Evolutionary conservation across 1,140 invertebrate genomes (phyloP), one percentile per base, ranked within the genome.

Genomic region (Drosophila navojoa): DNA sequence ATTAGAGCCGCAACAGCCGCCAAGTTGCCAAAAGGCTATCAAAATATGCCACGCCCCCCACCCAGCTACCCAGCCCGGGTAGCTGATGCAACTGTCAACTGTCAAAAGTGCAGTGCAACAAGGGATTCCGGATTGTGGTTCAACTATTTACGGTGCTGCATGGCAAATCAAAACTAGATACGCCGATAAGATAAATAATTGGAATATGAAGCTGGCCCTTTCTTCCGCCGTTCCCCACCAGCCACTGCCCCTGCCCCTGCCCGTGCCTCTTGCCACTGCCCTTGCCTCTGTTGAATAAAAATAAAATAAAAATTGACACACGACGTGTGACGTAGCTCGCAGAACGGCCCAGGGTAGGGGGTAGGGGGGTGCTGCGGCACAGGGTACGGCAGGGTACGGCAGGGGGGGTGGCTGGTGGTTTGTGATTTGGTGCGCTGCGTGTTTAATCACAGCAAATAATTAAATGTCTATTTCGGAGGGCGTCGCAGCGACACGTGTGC

Each of bases 381-480:
- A 25, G 5, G 11, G 10, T 10, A 3, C 19, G 35, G 9, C 32
- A 1, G 32, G 32, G 9, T 1, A 5, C 32, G 6, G 45, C n/a
- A n/a, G 15, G 27, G 5, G 27, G 27, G 27, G 1, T 22, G 47
- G 13, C 32, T 63, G 60, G 38, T 32, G 10, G 55, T 11, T 35
- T 5, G 27, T 4, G 29, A 40, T 22, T 49, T 19, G 42, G 22
- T 52, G 49, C n/a, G 42, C 62, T 75, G 66, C 86, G 70, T 87
- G 82, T 80, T 87, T 87, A 84, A 87, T 87, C 84, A 89, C 80
- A 63, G 76, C 86, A 86, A 91, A 90, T 91, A 91, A 91, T 91
- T 91, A 91, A 91, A 91, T 91, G 90, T 89, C 90, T 74, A 91
- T 91, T 91, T 91, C 80, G 80, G 72, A 74, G 90, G 49, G 66